A percentile compares a stretch with the other conserved stretches of the same genome.
phyloP scores from a whole-genome alignment of 1,140 invertebrate genomes.

The Campodea augens region DNA sequence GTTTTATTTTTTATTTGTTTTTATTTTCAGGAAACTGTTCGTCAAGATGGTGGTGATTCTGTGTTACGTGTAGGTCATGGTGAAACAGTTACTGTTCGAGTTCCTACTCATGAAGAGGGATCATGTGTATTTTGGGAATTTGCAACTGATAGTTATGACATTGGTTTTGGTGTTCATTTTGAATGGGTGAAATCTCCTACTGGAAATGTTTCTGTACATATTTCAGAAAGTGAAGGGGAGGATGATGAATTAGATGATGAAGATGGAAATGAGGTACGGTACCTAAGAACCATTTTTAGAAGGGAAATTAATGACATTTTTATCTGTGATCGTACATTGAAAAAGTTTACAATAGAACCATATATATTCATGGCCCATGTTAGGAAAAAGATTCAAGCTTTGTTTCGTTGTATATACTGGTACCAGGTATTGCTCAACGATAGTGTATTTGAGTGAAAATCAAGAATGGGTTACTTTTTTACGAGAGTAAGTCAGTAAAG shows the following conservation, averaged over 20 bases:
- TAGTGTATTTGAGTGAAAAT: no score
- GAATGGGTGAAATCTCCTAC: constrained; percentile 83
- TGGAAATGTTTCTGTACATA: constrained; percentile 66
- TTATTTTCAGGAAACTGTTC: constrained; percentile 62
- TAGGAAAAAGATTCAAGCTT: no score
- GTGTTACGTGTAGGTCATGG: constrained; percentile 92
- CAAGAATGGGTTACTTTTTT: no score
- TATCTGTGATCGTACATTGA: no score
- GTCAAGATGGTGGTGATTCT: constrained; percentile 69
- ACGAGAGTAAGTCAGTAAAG: no score
- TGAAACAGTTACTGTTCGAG: constrained; percentile 90
- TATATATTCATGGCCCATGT: no score
- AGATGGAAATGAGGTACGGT: constrained; percentile 28
- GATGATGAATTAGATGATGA: constrained; percentile 49
- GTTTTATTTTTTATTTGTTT: no score
- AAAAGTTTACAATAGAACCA: no score
- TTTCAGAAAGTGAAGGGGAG: constrained; percentile 83
- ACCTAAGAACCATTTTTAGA: constrained; percentile 14
- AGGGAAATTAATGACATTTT: no score
- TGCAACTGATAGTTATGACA: constrained; percentile 94
- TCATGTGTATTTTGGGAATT: constrained; percentile 98
- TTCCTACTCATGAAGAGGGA: constrained; percentile 90
- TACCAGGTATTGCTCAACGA: no score
- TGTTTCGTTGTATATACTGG: no score
- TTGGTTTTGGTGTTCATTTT: constrained; percentile 96